These are phyloP conservation scores for Archips crataeganus DNA, from an alignment of 2,888 invertebrate genomes.

Conservation along the genomic window DNA sequence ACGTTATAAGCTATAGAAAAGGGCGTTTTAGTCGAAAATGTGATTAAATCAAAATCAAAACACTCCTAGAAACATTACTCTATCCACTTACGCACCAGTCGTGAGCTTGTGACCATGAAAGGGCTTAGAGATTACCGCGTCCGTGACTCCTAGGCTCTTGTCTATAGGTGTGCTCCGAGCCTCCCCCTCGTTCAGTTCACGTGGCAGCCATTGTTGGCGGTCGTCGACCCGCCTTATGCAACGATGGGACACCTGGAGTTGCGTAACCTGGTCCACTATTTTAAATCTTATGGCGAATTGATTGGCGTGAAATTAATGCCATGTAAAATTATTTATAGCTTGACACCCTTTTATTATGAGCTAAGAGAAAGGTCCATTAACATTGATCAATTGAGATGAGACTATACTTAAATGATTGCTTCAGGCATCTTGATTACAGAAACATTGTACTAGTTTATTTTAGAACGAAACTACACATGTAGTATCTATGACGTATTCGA, in stretches of 20 bases:
- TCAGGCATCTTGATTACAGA: neutral
- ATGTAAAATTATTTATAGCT: slow-evolving; percentile 39
- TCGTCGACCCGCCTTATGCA: slow-evolving; percentile 71
- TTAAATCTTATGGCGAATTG: slow-evolving; percentile 34
- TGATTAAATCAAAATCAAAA: neutral
- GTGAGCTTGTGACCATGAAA: slow-evolving; percentile 45
- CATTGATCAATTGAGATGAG: neutral
- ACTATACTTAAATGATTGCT: neutral
- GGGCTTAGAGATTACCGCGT: slow-evolving; percentile 46
- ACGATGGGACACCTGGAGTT: slow-evolving; percentile 70
- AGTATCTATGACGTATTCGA: neutral
- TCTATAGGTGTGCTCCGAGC: slow-evolving; percentile 56
- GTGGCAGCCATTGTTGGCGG: slow-evolving; percentile 64
- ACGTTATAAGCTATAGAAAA: no score
- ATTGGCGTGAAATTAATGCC: slow-evolving; percentile 47
- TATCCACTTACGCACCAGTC: slow-evolving; percentile 36
- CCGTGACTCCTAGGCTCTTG: slow-evolving; percentile 55
- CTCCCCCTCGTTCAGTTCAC: slow-evolving; percentile 50
- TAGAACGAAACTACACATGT: neutral
- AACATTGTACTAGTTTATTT: neutral
- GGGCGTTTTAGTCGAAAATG: no score
- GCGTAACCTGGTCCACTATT: slow-evolving; percentile 52
- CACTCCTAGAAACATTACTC: slow-evolving; percentile 18
- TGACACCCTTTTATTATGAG: slow-evolving; percentile 23
- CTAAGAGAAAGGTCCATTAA: slow-evolving; percentile 8